Evolutionary conservation across 2,888 invertebrate species (phyloP).

Genomic region (Pyrgus malvae): DNA sequence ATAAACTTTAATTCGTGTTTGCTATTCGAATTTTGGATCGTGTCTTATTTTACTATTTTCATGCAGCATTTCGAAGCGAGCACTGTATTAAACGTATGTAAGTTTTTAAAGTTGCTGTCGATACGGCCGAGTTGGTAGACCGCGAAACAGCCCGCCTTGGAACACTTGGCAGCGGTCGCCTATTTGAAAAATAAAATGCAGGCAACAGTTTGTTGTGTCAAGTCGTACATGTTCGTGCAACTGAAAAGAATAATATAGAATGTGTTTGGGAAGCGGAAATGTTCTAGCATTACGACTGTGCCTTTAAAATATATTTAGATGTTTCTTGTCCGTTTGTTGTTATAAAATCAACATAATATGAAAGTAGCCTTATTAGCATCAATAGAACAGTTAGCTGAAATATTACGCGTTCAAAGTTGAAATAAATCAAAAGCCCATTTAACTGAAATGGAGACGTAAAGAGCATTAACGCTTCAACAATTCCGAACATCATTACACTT

Average conservation of each 20-base stretch:
- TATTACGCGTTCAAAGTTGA: background rate
- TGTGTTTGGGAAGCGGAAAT: conserved; percentile 24
- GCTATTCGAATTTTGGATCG: background rate
- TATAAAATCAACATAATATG: background rate
- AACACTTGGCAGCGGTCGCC: conserved; percentile 67
- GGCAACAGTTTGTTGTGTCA: conserved; percentile 67
- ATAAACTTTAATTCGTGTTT: conserved; percentile 34
- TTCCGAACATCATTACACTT: conserved; percentile 33
- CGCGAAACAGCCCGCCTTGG: conserved; percentile 63
- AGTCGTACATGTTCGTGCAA: conserved; percentile 41
- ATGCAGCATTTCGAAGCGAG: conserved; percentile 37
- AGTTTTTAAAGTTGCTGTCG: conserved; percentile 66
- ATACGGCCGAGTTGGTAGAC: conserved; percentile 60
- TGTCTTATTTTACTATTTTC: background rate
- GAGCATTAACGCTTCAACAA: conserved; percentile 30
- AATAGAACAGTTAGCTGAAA: background rate
- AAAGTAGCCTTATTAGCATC: background rate
- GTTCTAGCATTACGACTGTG: conserved; percentile 18
- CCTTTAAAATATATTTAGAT: conserved; percentile 17
- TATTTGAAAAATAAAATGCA: conserved; percentile 70
- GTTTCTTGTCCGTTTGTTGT: conserved; percentile 14
- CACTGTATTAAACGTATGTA: conserved; percentile 68
- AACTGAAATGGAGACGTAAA: conserved; percentile 15
- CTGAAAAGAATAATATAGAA: conserved; percentile 40
- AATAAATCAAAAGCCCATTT: conserved; percentile 12